A percentile compares a stretch with the other conserved stretches of the same genome.
Conservation (phyloP, 2,113 vertebrate species). For the Salvelinus alpinus region DNA sequence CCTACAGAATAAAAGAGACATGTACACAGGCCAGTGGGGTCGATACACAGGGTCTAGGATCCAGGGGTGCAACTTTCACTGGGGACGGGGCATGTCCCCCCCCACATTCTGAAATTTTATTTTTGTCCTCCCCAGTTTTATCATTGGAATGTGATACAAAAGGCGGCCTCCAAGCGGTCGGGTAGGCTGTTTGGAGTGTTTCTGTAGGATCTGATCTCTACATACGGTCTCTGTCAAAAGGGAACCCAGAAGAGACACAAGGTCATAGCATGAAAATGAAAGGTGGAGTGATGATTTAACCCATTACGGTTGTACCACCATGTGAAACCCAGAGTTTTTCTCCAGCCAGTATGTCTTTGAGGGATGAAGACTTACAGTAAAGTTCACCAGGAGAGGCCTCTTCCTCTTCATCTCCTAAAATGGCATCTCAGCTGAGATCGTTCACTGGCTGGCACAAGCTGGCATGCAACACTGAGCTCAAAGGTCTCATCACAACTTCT, state of each 20-base stretch:
- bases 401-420: conserved; percentile 40
- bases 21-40: background rate
- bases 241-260: no score
- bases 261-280: no score
- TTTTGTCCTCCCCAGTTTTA: no score
- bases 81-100: no score
- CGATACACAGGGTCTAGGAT: background rate
- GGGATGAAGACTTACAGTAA: conserved; percentile 24
- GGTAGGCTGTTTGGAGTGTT: no score
- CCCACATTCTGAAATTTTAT: no score
- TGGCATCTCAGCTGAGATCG: conserved; percentile 39
- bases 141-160: no score
- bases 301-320: background rate
- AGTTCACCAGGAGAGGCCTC: conserved; percentile 8
- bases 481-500: conserved; percentile 58
- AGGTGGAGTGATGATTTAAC: background rate
- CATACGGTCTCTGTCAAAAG: background rate
- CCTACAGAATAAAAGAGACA: background rate
- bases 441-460: conserved; percentile 45
- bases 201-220: background rate
- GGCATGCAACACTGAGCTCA: conserved; percentile 57
- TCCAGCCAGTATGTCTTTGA: conserved; percentile 35
- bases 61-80: no score
- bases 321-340: background rate
- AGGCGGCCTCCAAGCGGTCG: background rate